A percentile compares a stretch with the other conserved stretches of the same genome.
These are phyloP conservation scores for Xenopus borealis DNA, from an alignment of 2,113 vertebrate species.

Conservation along the genomic window DNA sequence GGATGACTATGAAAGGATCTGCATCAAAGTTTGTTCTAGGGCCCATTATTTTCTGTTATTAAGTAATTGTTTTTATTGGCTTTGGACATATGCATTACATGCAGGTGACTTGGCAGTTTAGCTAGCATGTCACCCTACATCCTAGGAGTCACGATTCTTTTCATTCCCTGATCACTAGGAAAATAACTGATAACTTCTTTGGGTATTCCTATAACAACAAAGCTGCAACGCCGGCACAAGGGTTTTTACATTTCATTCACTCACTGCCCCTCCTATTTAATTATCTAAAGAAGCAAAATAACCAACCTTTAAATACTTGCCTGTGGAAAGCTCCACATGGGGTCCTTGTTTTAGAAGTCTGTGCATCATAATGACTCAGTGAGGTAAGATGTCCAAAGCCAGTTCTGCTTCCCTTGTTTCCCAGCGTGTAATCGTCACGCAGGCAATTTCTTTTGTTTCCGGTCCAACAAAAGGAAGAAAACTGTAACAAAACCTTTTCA, in stretches of 20 bases:
- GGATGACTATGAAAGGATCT: no score
- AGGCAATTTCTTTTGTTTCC: constrained; percentile 71
- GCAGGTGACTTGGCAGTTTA: no score
- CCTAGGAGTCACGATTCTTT: constrained; percentile 69
- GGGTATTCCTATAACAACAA: constrained; percentile 74
- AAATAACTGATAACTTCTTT: constrained; percentile 65
- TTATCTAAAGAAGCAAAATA: constrained; percentile 80
- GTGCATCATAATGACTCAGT: constrained; percentile 61
- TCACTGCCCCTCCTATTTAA: constrained; percentile 68
- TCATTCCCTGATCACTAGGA: constrained; percentile 57
- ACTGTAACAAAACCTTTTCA: constrained; percentile 68
- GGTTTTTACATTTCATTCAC: constrained; percentile 71
- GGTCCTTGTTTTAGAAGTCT: constrained; percentile 69
- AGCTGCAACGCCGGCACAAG: constrained; percentile 63
- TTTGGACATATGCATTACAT: not conserved
- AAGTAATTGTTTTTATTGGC: constrained; percentile 34
- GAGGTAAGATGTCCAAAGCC: constrained; percentile 65
- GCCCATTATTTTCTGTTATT: no score
- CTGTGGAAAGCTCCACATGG: constrained; percentile 58
- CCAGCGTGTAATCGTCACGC: constrained; percentile 58
- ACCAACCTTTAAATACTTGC: constrained; percentile 66
- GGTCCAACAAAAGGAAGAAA: constrained; percentile 71
- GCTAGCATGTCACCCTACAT: constrained; percentile 31
- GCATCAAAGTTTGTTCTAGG: no score
- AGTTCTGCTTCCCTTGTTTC: constrained; percentile 56